A percentile compares a stretch with the other conserved stretches of the same genome.
phyloP scores from a whole-genome alignment of 2,888 invertebrate species.

The Eristalis tenax region DNA sequence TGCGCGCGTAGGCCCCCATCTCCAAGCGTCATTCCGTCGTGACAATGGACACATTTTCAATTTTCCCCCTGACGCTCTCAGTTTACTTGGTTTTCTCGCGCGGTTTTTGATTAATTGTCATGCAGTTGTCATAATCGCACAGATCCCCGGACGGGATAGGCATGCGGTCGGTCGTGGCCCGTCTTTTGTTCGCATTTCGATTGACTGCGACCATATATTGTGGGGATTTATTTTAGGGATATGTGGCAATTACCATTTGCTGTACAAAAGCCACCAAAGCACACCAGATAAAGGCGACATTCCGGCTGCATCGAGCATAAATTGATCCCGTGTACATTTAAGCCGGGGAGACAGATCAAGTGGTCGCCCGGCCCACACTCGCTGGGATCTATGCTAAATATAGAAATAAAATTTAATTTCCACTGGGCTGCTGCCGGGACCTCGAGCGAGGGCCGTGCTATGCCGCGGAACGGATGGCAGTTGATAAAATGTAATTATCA shows the following conservation, averaged over 20 bases:
- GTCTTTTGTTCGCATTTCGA: conserved; percentile 46
- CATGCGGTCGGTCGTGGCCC: background rate
- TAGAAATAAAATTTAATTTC: conserved; percentile 67
- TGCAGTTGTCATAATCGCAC: conserved; percentile 65
- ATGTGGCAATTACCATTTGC: conserved; percentile 67
- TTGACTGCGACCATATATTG: conserved; percentile 63
- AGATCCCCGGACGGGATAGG: background rate
- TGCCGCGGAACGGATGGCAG: conserved; percentile 29
- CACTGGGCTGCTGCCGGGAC: conserved; percentile 31
- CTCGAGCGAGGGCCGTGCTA: conserved; percentile 31
- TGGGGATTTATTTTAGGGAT: conserved; percentile 70
- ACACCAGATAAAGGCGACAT: conserved; percentile 66
- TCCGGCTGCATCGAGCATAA: conserved; percentile 59
- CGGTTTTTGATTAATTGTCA: conserved; percentile 70
- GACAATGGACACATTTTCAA: conserved; percentile 71
- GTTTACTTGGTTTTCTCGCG: conserved; percentile 9
- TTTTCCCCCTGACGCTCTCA: conserved; percentile 47
- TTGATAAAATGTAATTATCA: conserved; percentile 71
- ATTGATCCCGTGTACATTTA: conserved; percentile 53
- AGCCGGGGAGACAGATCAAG: conserved; percentile 44
- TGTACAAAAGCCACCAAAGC: conserved; percentile 63
- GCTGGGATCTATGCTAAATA: conserved; percentile 58
- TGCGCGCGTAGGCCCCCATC: conserved; percentile 30
- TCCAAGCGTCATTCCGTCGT: conserved; percentile 29
- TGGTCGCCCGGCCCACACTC: conserved; percentile 48